Conservation (phyloP, 2,113 vertebrate species). For the Coregonus clupeaformis region DNA sequence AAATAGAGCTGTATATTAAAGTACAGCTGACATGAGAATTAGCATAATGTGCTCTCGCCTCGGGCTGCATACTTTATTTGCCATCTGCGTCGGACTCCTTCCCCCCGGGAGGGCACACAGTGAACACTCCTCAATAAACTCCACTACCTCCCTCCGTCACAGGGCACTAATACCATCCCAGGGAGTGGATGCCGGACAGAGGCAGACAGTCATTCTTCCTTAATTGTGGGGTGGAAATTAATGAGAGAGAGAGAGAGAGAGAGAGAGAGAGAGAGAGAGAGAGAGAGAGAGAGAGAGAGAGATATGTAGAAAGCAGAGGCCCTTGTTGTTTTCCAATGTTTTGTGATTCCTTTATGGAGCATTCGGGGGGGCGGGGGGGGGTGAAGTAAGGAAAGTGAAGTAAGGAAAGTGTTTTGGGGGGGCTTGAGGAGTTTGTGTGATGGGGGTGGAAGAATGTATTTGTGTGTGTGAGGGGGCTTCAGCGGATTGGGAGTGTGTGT, state of each 20-base stretch:
- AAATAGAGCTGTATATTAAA: slow-evolving; percentile 99
- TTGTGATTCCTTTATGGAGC: slow-evolving; percentile 36
- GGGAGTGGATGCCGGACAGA: slow-evolving; percentile 78
- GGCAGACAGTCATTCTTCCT: neutral
- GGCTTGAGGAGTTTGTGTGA: no score
- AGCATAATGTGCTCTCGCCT: slow-evolving; percentile 99
- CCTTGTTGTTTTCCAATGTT: slow-evolving; percentile 45
- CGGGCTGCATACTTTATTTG: slow-evolving; percentile 99
- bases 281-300: neutral
- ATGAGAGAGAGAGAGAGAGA: slow-evolving; percentile 58
- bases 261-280: slow-evolving; percentile 10
- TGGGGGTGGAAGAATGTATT: neutral
- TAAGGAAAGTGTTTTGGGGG: no score
- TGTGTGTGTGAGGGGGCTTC: neutral
- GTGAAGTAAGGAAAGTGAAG: slow-evolving; percentile 2
- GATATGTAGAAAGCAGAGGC: slow-evolving; percentile 20
- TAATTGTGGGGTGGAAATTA: slow-evolving; percentile 81
- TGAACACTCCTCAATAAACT: slow-evolving; percentile 93
- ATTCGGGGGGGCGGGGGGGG: slow-evolving; percentile 28
- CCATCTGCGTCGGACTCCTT: slow-evolving; percentile 98
- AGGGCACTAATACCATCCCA: slow-evolving; percentile 84
- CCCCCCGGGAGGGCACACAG: slow-evolving; percentile 86
- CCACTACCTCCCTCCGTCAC: slow-evolving; percentile 73
- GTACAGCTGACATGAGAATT: slow-evolving; percentile 99
- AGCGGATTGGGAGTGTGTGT: neutral